Evolutionary conservation across 2,888 invertebrate genomes (phyloP), one percentile per base, ranked within the genome.

Genomic region (Taphrorychus bicolor): DNA sequence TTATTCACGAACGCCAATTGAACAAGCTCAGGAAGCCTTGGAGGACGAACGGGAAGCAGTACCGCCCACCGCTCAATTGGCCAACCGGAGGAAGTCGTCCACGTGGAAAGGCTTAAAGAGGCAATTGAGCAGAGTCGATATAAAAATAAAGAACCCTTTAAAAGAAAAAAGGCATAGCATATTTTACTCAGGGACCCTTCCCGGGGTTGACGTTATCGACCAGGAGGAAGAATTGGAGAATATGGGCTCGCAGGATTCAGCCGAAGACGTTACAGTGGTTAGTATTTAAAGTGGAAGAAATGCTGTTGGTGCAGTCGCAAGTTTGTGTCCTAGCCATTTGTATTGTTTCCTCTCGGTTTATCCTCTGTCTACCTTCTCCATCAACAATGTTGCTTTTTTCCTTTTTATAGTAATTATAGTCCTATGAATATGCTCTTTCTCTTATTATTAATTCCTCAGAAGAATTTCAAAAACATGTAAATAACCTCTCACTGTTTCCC

Each of bases 31-130:
- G 73, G 84, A 84, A 74, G 83, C 82, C 66, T 66, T 80, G 70
- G 85, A 85, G 73, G 81, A 80, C 62, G 78, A 78, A 18, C 73
- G 72, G 41, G 64, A 64, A 2, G 74, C 7, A n/a, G 3, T 21
- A 11, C 22, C 14, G 7, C 22, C 53, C 78, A 80, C 81, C 62
- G 79, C 80, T 2, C 78, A 21, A 76, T 80, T 70, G 82, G 84
- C 81, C 41, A 70, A 53, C 19, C 63, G 74, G 59, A 82, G 89
- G 70, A 85, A 90, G 74, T 89, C 89, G 76, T 82, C 82, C 19
- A 89, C 90, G 24, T 86, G 88, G 72, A 92, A 92, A 91, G 87
- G 88, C 69, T 84, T 93, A 68, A 93, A 93, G 82, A 88, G 92
- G 75, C 92, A 93, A 82, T 86, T 93, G 75, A 92, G 91, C 70